Evolutionary conservation across 1,140 invertebrate species (phyloP).

Genomic region (Nymphalis io): DNA sequence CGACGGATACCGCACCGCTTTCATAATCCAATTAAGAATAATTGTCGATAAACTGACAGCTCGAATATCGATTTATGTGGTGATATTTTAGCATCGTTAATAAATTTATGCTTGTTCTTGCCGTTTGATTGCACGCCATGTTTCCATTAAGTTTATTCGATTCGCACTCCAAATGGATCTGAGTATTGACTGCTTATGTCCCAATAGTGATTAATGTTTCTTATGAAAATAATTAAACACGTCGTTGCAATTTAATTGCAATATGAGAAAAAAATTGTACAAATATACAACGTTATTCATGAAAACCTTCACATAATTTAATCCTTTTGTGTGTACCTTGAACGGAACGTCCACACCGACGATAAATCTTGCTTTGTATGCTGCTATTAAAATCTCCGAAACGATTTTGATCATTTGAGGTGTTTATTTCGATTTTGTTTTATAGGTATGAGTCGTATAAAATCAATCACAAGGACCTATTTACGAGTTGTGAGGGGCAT

Average conservation of each 20-base stretch:
- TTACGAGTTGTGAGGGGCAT: neutral
- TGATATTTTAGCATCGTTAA: conserved; percentile 79
- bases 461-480: neutral
- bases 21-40: conserved; percentile 81
- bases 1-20: conserved; percentile 61
- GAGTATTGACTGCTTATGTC: conserved; percentile 61
- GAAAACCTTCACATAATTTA: conserved; percentile 5
- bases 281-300: conserved; percentile 1
- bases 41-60: conserved; percentile 80
- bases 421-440: neutral
- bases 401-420: neutral
- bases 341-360: neutral
- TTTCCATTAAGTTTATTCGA: conserved; percentile 74
- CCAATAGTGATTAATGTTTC: conserved; percentile 45
- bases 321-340: conserved; percentile 1
- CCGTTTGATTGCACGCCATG: conserved; percentile 72
- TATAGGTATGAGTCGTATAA: neutral
- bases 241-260: conserved; percentile 5
- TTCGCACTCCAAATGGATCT: conserved; percentile 53
- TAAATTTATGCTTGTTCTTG: conserved; percentile 79
- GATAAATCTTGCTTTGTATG: conserved; percentile 10
- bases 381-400: conserved; percentile 9
- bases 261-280: neutral
- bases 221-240: conserved; percentile 15
- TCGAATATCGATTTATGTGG: conserved; percentile 77